These are phyloP conservation scores for Erebia ligea DNA, from an alignment of 2,888 invertebrate species.

Conservation along the genomic window DNA sequence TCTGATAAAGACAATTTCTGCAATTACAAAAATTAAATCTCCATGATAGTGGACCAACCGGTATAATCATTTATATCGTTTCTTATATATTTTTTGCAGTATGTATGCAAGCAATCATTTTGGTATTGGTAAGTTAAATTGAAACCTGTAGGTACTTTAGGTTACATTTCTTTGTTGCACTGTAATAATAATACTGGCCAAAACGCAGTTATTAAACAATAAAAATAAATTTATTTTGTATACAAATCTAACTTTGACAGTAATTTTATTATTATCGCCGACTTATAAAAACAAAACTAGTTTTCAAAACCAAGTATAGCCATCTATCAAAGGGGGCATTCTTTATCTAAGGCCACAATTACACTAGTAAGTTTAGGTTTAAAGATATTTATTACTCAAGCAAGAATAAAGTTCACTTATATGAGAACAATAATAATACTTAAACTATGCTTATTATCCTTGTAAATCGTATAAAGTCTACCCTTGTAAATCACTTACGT, in stretches of 20 bases:
- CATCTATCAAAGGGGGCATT: background rate
- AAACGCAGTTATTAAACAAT: conserved; percentile 18
- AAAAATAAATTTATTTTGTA: background rate
- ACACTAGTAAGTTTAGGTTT: no score
- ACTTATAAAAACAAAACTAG: background rate
- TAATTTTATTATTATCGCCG: background rate
- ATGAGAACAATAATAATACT: no score
- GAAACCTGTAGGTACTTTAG: conserved; percentile 7
- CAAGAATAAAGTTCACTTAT: no score
- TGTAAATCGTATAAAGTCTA: no score
- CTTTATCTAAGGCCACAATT: no score
- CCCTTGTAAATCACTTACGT: no score
- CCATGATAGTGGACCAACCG: no score
- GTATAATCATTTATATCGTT: background rate
- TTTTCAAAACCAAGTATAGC: background rate
- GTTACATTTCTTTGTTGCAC: conserved; percentile 13
- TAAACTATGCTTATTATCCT: no score
- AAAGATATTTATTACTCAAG: no score
- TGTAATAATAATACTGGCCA: conserved; percentile 26
- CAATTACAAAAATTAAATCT: no score
- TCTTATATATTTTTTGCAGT: no score
- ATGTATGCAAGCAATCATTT: conserved; percentile 18
- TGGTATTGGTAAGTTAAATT: conserved; percentile 11
- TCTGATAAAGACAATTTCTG: no score
- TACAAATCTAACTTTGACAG: background rate